phyloP scores from a whole-genome alignment of 2,888 invertebrate genomes.

The Meteorus cinctellus region DNA sequence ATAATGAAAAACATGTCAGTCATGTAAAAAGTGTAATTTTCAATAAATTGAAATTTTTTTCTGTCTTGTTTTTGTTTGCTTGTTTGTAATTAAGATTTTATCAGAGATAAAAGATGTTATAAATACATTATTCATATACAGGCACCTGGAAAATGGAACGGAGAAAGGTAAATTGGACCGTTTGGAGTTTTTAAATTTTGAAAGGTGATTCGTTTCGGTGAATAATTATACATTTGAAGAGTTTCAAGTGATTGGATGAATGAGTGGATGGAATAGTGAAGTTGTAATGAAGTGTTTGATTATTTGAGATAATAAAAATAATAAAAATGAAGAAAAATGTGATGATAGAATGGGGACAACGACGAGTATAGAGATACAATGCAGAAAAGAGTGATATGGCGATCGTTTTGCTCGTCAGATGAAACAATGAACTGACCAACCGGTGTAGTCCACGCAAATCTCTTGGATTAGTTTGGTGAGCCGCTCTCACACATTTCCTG shows the following conservation, averaged over 20 bases:
- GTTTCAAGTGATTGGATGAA: no score
- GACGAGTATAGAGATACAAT: conserved; percentile 18
- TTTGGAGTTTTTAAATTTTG: no score
- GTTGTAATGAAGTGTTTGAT: no score
- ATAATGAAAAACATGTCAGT: no score
- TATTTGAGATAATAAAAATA: neutral
- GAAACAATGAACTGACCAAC: conserved; percentile 73
- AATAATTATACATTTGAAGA: no score
- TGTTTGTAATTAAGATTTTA: neutral
- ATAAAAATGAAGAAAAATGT: neutral
- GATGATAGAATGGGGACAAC: conserved; percentile 4
- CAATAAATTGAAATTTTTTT: no score
- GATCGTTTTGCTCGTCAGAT: conserved; percentile 51
- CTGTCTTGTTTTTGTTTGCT: conserved; percentile 29
- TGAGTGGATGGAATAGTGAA: no score
- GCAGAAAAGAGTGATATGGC: conserved; percentile 42
- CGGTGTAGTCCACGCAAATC: conserved; percentile 67
- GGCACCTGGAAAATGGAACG: neutral
- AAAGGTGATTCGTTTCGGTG: no score
- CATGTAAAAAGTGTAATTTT: no score
- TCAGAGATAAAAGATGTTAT: conserved; percentile 5
- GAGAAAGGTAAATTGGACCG: no score
- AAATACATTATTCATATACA: conserved; percentile 12
- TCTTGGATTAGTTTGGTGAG: conserved; percentile 60
- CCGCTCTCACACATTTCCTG: conserved; percentile 31